A percentile compares a stretch with the other conserved stretches of the same genome.
These are phyloP conservation scores for Mystacides longicornis DNA, from an alignment of 2,888 invertebrate species.

Conservation along the genomic window DNA sequence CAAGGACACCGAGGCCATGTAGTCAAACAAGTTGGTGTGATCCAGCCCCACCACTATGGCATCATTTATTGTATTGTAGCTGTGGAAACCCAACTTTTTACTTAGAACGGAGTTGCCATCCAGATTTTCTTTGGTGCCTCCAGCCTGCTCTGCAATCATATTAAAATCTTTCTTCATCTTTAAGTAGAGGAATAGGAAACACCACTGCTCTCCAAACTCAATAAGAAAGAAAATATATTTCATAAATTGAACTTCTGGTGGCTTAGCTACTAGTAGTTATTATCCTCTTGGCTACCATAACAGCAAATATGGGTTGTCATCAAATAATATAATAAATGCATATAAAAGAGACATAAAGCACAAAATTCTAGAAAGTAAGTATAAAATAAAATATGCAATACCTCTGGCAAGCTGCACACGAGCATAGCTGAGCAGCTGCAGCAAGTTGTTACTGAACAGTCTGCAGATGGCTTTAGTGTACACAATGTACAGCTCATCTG, in stretches of 20 bases:
- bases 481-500: slow-evolving; percentile 67
- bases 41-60: slow-evolving; percentile 68
- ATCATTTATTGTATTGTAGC: slow-evolving; percentile 68
- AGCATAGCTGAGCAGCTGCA: slow-evolving; percentile 70
- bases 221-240: too few species aligned
- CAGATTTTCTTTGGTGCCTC: slow-evolving; percentile 49
- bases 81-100: slow-evolving; percentile 82
- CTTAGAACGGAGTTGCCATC: slow-evolving; percentile 59
- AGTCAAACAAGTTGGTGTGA: slow-evolving; percentile 74
- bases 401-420: slow-evolving; percentile 75
- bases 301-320: too few species aligned
- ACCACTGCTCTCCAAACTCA: too few species aligned
- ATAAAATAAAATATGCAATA: too few species aligned
- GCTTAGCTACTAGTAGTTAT: too few species aligned
- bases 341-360: too few species aligned
- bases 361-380: too few species aligned
- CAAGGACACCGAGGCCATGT: slow-evolving; percentile 73
- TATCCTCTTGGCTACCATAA: too few species aligned
- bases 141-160: slow-evolving; percentile 43
- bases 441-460: slow-evolving; percentile 68
- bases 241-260: too few species aligned
- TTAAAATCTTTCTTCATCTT: too few species aligned
- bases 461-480: slow-evolving; percentile 67
- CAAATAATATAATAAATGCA: too few species aligned
- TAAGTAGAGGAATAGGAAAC: too few species aligned